Evolutionary conservation across 2,113 vertebrate species (phyloP), one percentile per base, ranked within the genome.

Genomic region (Eolophus roseicapilla): DNA sequence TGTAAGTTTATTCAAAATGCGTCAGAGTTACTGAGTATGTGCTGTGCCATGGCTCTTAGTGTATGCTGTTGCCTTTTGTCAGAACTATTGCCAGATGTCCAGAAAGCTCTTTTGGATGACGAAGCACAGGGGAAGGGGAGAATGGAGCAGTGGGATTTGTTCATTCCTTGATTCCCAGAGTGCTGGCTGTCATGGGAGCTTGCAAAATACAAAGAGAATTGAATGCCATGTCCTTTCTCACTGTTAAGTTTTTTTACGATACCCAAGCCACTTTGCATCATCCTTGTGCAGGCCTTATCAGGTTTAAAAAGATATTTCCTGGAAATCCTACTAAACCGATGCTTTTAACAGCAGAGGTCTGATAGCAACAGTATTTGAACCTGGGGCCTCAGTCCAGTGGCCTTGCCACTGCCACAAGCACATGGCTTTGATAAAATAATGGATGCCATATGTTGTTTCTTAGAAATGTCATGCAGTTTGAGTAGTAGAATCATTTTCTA

Each of bases 371-470:
- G 41, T 90, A 84, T 93, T 92, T 94, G n/a, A n/a, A 70, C 35
- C 24, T 78, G 76, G 67, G 64, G 44, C 60, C 79, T 83, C 82
- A 96, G 88, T 65, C n/a, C 4, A 0, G 19, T 55, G 88, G 73
- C 74, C 74, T 94, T 88, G 49, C 65, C 31, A 75, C 73, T 57
- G 69, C 52, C 73, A 86, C 74, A 89, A 44, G 27, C 69, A 79
- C 28, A 52, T 1, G 1, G 47, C 65, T 93, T 88, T 88, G 80
- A 93, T 92, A 95, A 84, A 95, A 64, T 96, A 96, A 97, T 97
- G 57, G 60, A 89, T 92, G 41, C 83, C 93, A 95, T 91, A 90
- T 97, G 93, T 78, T 88, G 82, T 63, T 96, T 86, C 95, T 90
- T 88, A 96, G 90, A 95, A 94, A 90, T 95, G 69, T 92, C 73